Percentiles rank a stretch among this genome's conserved stretches.
Evolutionary conservation across 2,888 invertebrate genomes (phyloP).

Genomic region (Venustoraphidia nigricollis): DNA sequence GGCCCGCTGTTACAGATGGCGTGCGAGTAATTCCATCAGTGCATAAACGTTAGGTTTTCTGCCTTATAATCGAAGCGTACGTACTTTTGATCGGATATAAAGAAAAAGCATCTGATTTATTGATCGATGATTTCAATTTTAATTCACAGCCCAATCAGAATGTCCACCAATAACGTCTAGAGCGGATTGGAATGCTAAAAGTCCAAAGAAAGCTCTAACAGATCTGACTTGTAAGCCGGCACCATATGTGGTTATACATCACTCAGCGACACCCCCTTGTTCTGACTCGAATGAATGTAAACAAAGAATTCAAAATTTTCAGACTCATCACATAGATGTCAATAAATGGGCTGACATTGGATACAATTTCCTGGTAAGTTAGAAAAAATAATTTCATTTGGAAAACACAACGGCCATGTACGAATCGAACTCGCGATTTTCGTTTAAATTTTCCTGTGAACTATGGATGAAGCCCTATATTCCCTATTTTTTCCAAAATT

Average conservation of each 20-base stretch:
- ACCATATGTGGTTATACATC: slow-evolving; percentile 28
- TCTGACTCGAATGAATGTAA: slow-evolving; percentile 22
- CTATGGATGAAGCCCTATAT: too few species aligned
- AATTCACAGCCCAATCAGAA: not conserved
- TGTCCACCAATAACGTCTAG: slow-evolving; percentile 23
- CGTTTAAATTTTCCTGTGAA: too few species aligned
- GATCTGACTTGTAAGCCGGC: slow-evolving; percentile 21
- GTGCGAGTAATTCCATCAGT: too few species aligned
- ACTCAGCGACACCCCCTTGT: slow-evolving; percentile 25
- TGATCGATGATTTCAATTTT: too few species aligned
- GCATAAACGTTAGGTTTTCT: too few species aligned
- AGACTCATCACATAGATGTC: slow-evolving; percentile 21
- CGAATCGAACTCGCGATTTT: too few species aligned
- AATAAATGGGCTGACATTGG: slow-evolving; percentile 23
- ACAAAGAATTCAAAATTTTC: slow-evolving; percentile 24
- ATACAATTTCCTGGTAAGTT: slow-evolving; percentile 25
- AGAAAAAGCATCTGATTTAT: too few species aligned
- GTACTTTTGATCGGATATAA: too few species aligned
- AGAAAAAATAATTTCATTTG: not conserved
- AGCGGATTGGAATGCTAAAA: slow-evolving; percentile 26
- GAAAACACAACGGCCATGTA: too few species aligned
- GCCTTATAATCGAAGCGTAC: too few species aligned
- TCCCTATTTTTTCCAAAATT: too few species aligned
- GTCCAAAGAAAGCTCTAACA: slow-evolving; percentile 10
- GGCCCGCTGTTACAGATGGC: too few species aligned